phyloP scores from a whole-genome alignment of 2,888 invertebrate species.

The Calameuta pallipes region DNA sequence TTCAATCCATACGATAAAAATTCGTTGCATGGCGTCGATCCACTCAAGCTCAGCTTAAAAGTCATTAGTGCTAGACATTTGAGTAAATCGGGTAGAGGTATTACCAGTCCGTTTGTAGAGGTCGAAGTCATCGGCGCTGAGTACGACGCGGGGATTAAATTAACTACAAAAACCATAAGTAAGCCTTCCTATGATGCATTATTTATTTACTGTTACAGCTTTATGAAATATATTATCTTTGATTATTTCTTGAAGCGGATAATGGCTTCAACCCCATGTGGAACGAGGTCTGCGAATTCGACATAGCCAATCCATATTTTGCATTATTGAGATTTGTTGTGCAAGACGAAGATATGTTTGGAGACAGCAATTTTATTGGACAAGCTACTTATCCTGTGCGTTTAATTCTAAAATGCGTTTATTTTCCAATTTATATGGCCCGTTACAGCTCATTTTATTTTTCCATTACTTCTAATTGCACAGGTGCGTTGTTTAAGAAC shows the following conservation, averaged over 20 bases:
- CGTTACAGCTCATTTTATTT: slow-evolving; percentile 8
- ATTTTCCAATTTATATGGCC: neutral
- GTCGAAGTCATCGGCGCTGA: slow-evolving; percentile 91
- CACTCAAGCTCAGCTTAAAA: slow-evolving; percentile 76
- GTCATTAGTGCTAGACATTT: slow-evolving; percentile 93
- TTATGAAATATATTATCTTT: slow-evolving; percentile 13
- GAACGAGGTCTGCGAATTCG: slow-evolving; percentile 88
- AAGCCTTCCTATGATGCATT: slow-evolving; percentile 53
- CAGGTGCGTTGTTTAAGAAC: slow-evolving; percentile 79
- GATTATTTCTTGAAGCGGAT: slow-evolving; percentile 73
- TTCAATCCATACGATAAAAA: slow-evolving; percentile 83
- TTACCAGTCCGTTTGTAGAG: slow-evolving; percentile 91
- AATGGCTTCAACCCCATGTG: slow-evolving; percentile 95
- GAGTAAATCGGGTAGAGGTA: slow-evolving; percentile 83
- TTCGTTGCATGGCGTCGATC: slow-evolving; percentile 71
- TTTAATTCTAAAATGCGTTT: slow-evolving; percentile 40
- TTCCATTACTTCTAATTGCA: slow-evolving; percentile 39
- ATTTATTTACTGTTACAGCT: neutral
- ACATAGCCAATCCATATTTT: slow-evolving; percentile 82
- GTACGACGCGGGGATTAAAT: slow-evolving; percentile 85
- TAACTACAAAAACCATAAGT: slow-evolving; percentile 88
- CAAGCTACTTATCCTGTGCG: slow-evolving; percentile 92
- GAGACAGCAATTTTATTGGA: slow-evolving; percentile 95
- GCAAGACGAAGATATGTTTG: slow-evolving; percentile 97
- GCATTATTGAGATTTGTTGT: slow-evolving; percentile 89